phyloP scores from a whole-genome alignment of 2,888 invertebrate species.

The Eristalis intricaria region DNA sequence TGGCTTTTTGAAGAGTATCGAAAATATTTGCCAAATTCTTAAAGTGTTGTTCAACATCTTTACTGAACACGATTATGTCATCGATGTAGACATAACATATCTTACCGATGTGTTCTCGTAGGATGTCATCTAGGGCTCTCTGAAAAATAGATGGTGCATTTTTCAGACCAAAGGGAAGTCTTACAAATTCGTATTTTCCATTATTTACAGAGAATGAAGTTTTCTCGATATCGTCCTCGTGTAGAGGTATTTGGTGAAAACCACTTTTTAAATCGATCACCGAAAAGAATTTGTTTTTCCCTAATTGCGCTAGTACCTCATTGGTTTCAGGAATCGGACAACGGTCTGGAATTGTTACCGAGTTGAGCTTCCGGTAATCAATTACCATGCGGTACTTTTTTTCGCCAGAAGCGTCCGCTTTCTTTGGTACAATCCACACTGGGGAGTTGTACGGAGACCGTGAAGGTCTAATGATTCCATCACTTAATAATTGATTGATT shows the following conservation, averaged over 20 bases:
- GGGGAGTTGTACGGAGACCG: slow-evolving; percentile 27
- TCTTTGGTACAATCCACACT: slow-evolving; percentile 35
- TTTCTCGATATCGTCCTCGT: slow-evolving; percentile 36
- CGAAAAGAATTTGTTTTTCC: slow-evolving; percentile 18
- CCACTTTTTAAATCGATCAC: slow-evolving; percentile 41
- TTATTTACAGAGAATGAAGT: slow-evolving; percentile 41
- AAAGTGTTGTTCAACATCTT: slow-evolving; percentile 1
- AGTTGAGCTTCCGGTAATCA: slow-evolving; percentile 41
- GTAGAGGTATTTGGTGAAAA: slow-evolving; percentile 40
- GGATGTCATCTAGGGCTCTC: slow-evolving; percentile 23
- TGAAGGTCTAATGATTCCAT: slow-evolving; percentile 32
- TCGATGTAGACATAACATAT: slow-evolving; percentile 23
- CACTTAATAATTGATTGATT: slow-evolving; percentile 4
- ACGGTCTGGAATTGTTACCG: slow-evolving; percentile 31
- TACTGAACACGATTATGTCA: slow-evolving; percentile 22
- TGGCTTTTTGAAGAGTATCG: slow-evolving; percentile 14
- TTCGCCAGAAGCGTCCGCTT: slow-evolving; percentile 30
- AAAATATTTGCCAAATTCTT: slow-evolving; percentile 34
- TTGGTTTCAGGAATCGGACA: slow-evolving; percentile 36
- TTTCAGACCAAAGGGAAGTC: slow-evolving; percentile 40
- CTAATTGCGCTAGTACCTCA: slow-evolving; percentile 34
- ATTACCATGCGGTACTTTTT: slow-evolving; percentile 49
- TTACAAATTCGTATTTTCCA: slow-evolving; percentile 6
- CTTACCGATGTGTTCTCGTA: slow-evolving; percentile 25
- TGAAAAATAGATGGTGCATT: slow-evolving; percentile 51